Percentiles rank a stretch among this genome's conserved stretches.
These are phyloP conservation scores for Spicauda simplicius DNA, from an alignment of 2,888 invertebrate species.

Conservation along the genomic window DNA sequence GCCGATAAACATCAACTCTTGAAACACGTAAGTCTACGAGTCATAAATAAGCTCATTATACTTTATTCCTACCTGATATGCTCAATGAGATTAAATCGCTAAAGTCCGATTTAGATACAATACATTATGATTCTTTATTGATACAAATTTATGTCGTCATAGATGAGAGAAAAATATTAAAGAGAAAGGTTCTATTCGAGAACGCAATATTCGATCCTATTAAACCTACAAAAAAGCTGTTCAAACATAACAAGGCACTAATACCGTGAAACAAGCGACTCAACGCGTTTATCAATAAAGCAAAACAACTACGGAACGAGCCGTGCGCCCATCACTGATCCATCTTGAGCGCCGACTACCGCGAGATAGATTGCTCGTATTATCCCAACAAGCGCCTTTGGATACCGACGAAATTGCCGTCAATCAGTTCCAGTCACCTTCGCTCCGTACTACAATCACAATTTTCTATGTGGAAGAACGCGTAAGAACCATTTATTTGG, in stretches of 20 bases:
- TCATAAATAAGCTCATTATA: conserved; percentile 33
- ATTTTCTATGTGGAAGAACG: conserved; percentile 57
- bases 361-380: conserved; percentile 77
- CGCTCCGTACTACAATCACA: conserved; percentile 56
- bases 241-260: conserved; percentile 76
- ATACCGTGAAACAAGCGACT: conserved; percentile 66
- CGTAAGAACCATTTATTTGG: conserved; percentile 51
- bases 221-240: conserved; percentile 70
- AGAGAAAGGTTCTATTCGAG: conserved; percentile 52
- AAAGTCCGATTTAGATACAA: neutral
- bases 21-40: conserved; percentile 29
- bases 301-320: conserved; percentile 75
- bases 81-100: conserved; percentile 11
- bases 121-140: neutral
- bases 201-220: conserved; percentile 60
- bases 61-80: conserved; percentile 20
- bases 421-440: conserved; percentile 71
- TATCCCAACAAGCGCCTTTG: conserved; percentile 71
- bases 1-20: conserved; percentile 51
- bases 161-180: conserved; percentile 42
- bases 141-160: neutral
- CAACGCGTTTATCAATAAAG: conserved; percentile 72
- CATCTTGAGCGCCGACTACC: conserved; percentile 67
- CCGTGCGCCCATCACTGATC: conserved; percentile 80
- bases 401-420: conserved; percentile 60